Percentiles rank a stretch among this genome's conserved stretches.
Evolutionary conservation across 1,140 invertebrate genomes (phyloP).

Genomic region (Pogonomyrmex californicus): DNA sequence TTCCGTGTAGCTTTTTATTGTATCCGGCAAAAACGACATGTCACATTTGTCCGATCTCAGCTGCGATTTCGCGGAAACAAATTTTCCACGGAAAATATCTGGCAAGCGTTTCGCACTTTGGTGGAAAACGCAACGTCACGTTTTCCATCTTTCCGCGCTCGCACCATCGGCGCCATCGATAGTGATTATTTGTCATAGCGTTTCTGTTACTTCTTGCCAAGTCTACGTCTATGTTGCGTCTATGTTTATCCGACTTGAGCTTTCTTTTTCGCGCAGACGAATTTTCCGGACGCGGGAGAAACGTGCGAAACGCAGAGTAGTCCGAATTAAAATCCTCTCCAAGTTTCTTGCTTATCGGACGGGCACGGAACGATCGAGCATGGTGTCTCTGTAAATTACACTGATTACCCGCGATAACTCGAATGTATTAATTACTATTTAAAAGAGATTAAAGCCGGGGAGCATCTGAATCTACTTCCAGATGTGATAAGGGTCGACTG

Average conservation of each 20-base stretch:
- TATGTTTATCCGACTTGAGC: background rate
- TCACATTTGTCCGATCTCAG: conserved; percentile 22
- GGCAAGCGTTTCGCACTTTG: conserved; percentile 18
- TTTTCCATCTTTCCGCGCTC: conserved; percentile 28
- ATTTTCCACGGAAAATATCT: conserved; percentile 40
- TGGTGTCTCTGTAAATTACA: conserved; percentile 71
- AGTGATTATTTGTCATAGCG: conserved; percentile 23
- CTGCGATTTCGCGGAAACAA: conserved; percentile 18
- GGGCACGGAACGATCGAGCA: background rate
- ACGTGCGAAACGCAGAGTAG: background rate
- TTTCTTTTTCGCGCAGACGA: background rate
- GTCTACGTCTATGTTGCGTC: background rate
- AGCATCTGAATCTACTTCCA: conserved; percentile 76
- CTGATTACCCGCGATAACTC: conserved; percentile 70
- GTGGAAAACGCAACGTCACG: conserved; percentile 33
- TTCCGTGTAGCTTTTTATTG: conserved; percentile 13
- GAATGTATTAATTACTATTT: conserved; percentile 81
- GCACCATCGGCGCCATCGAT: background rate
- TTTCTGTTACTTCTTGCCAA: background rate
- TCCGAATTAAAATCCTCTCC: conserved; percentile 21
- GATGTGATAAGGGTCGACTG: conserved; percentile 76
- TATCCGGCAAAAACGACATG: background rate
- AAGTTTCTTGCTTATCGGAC: conserved; percentile 12
- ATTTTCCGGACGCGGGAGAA: background rate
- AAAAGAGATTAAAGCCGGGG: conserved; percentile 76